These are phyloP conservation scores for Beris morrisii DNA, from an alignment of 2,888 invertebrate genomes.

Conservation along the genomic window DNA sequence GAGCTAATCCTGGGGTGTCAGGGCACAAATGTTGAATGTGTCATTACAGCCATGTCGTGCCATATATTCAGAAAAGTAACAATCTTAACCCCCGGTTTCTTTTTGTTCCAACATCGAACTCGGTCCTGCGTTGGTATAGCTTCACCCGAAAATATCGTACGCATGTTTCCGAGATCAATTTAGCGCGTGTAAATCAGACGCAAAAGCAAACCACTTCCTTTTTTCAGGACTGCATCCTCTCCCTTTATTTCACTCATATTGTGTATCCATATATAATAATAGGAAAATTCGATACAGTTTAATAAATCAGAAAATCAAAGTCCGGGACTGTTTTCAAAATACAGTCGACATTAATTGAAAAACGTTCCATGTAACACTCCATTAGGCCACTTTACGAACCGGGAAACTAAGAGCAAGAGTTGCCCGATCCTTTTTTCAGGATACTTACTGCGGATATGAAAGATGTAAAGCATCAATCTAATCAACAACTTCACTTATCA, in stretches of 20 bases:
- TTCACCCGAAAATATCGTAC: too few relatives aligned
- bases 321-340: constrained; percentile 3
- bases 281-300: constrained; percentile 8
- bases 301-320: constrained; percentile 7
- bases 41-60: constrained; percentile 30
- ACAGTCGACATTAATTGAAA: constrained; percentile 21
- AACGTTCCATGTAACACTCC: constrained; percentile 20
- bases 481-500: constrained; percentile 16
- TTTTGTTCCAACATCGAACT: too few relatives aligned
- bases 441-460: not conserved
- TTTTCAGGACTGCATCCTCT: too few relatives aligned
- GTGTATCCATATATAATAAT: too few relatives aligned
- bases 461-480: constrained; percentile 27
- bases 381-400: constrained; percentile 5
- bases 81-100: too few relatives aligned
- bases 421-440: too few relatives aligned
- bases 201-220: constrained; percentile 21
- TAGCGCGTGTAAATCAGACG: constrained; percentile 28
- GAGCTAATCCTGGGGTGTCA: constrained; percentile 39
- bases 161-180: not conserved
- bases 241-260: too few relatives aligned
- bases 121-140: too few relatives aligned
- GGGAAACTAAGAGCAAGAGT: too few relatives aligned
- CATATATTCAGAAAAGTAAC: constrained; percentile 4
- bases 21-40: constrained; percentile 39